These are phyloP conservation scores for Batillaria attramentaria DNA, from an alignment of 1,140 invertebrate species.

Conservation along the genomic window DNA sequence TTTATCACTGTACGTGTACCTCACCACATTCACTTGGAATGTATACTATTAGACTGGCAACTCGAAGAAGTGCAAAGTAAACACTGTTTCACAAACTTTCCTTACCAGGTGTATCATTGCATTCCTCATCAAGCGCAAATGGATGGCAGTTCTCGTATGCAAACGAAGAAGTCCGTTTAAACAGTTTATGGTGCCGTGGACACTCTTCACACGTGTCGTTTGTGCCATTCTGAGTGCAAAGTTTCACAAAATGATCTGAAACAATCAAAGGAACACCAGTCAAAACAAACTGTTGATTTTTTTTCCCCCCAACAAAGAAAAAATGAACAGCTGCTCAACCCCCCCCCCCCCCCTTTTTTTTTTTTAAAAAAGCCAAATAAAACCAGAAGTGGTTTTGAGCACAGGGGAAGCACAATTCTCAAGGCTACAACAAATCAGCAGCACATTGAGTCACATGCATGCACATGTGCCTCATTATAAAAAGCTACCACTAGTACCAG, in stretches of 20 bases:
- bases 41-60: neutral
- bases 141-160: neutral
- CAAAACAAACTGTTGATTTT: neutral
- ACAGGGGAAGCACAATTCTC: neutral
- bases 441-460: neutral
- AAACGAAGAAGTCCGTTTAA: conserved; percentile 17
- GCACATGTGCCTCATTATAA: neutral
- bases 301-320: neutral
- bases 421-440: neutral
- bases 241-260: conserved; percentile 26
- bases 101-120: conserved; percentile 10
- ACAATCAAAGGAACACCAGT: neutral
- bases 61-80: neutral
- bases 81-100: neutral
- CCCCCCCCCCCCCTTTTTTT: neutral
- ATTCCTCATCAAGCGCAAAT: neutral
- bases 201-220: conserved; percentile 3
- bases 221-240: conserved; percentile 15
- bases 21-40: neutral
- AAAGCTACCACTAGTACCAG: neutral
- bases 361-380: neutral
- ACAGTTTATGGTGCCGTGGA: neutral
- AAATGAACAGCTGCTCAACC: neutral
- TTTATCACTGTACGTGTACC: neutral
- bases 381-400: neutral